A percentile compares a stretch with the other conserved stretches of the same genome.
Evolutionary conservation across 2,797 vertebrate genomes (phyloP).

Genomic region (Rhinichthys osculus): DNA sequence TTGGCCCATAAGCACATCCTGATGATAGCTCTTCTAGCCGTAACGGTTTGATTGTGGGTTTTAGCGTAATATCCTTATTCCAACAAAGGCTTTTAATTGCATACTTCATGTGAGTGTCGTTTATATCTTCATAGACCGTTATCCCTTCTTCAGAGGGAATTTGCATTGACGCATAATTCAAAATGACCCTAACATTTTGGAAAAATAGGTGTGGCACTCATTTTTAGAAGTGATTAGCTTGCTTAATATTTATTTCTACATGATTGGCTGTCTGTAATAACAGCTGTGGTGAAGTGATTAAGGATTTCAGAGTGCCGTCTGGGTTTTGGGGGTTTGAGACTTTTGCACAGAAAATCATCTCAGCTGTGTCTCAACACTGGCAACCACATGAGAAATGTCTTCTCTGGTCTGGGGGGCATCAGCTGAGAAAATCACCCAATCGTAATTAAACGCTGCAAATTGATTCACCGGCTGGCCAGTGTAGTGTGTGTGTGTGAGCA

Average conservation of each 20-base stretch:
- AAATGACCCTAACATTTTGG: not conserved
- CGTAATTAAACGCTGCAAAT: conserved; percentile 58
- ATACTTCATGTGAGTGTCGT: not conserved
- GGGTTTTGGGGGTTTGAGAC: conserved; percentile 46
- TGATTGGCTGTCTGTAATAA: conserved; percentile 21
- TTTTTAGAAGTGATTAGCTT: not conserved
- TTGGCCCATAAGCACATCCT: conserved; percentile 1
- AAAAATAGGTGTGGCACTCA: not conserved
- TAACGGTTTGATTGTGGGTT: not conserved
- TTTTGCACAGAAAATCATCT: conserved; percentile 52
- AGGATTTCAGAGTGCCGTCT: conserved; percentile 39
- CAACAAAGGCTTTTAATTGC: conserved; percentile 25
- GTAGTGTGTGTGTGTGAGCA: not conserved
- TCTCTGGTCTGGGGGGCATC: conserved; percentile 39
- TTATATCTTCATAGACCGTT: not conserved
- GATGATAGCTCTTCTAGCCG: not conserved
- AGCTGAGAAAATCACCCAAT: conserved; percentile 58
- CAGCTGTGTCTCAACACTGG: conserved; percentile 37
- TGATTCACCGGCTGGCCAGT: conserved; percentile 53
- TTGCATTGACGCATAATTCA: not conserved
- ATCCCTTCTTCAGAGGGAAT: not conserved
- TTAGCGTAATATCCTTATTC: not conserved
- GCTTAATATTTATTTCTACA: conserved; percentile 14
- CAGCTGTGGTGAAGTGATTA: conserved; percentile 56
- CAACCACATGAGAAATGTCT: conserved; percentile 20